These are phyloP conservation scores for Brotula barbata DNA, from an alignment of 2,797 vertebrate genomes.

Conservation along the genomic window DNA sequence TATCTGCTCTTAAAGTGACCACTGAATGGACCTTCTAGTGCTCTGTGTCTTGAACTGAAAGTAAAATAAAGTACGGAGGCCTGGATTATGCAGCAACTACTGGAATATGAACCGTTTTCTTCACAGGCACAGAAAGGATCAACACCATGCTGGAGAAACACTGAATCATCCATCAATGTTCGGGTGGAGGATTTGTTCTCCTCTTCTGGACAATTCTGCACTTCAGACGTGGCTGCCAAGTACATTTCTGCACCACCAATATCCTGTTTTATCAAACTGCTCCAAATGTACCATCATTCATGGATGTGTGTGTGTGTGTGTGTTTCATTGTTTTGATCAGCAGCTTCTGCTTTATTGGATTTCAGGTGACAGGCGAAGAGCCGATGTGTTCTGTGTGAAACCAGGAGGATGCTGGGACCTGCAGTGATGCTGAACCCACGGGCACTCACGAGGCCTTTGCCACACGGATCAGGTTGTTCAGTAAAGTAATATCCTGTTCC, in stretches of 20 bases:
- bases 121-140: no score
- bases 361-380: neutral
- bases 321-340: neutral
- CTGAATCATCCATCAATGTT: neutral
- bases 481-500: constrained; percentile 24
- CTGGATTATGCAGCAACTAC: no score
- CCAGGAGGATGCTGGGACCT: neutral
- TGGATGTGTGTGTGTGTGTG: neutral
- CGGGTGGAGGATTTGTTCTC: no score
- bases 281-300: neutral
- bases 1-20: no score
- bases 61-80: no score
- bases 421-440: neutral
- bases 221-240: neutral
- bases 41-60: no score
- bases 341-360: constrained; percentile 1
- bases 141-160: no score
- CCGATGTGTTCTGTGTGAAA: neutral
- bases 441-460: neutral
- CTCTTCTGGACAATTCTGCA: no score
- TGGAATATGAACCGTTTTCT: no score
- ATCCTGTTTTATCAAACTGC: constrained; percentile 9
- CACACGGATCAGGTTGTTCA: constrained; percentile 4
- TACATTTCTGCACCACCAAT: constrained; percentile 4
- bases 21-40: no score